A percentile compares a stretch with the other conserved stretches of the same genome.
Evolutionary conservation across 2,113 vertebrate species (phyloP).

Genomic region (Saguinus midas): DNA sequence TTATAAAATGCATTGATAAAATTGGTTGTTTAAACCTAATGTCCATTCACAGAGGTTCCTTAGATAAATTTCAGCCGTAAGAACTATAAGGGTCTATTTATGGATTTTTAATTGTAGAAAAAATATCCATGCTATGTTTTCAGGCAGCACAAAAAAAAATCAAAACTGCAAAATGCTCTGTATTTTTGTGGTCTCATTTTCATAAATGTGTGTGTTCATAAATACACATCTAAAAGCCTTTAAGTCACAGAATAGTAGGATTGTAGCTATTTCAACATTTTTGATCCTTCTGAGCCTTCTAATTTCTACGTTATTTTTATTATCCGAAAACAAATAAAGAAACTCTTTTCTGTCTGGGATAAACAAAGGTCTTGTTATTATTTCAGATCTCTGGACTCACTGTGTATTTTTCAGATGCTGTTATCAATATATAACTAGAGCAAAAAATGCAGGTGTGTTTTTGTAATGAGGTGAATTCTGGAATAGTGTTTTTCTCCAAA

Average conservation of each 20-base stretch:
- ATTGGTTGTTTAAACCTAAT: not conserved
- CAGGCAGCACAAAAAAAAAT: not conserved
- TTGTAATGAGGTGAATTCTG: not conserved
- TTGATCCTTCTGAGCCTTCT: not conserved
- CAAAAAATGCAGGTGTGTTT: not conserved
- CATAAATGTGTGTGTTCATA: not conserved
- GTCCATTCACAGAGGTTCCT: not conserved
- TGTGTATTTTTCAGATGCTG: not conserved
- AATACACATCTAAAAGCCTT: not conserved
- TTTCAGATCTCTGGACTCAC: not conserved
- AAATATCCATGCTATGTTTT: not conserved
- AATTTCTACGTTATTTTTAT: slow-evolving; percentile 24
- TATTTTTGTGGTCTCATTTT: not conserved
- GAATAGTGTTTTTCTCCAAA: not conserved
- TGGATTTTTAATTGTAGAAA: not conserved
- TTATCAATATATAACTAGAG: not conserved
- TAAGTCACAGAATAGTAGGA: not conserved
- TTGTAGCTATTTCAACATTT: not conserved
- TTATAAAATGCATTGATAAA: not conserved
- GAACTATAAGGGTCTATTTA: not conserved
- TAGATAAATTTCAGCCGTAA: not conserved
- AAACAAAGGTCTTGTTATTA: not conserved
- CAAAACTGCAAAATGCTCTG: not conserved
- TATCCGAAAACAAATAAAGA: slow-evolving; percentile 7
- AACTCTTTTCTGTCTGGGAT: not conserved